Evolutionary conservation across 2,113 vertebrate species (phyloP).

Genomic region (Eulemur macaco): DNA sequence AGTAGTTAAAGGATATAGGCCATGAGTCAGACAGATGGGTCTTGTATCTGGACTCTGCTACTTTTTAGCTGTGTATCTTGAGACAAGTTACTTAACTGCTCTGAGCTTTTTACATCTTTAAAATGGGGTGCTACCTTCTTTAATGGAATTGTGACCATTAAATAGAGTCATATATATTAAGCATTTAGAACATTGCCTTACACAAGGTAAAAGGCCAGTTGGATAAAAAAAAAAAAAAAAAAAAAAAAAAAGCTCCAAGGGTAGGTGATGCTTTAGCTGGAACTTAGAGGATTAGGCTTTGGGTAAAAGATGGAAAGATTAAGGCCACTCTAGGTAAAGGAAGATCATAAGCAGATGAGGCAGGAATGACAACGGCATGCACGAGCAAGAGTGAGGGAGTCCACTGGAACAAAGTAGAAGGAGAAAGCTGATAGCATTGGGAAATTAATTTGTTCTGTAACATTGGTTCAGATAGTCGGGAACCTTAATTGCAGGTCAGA

Average conservation of each 20-base stretch:
- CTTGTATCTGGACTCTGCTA: background rate
- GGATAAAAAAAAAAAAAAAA: background rate
- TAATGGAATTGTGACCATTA: background rate
- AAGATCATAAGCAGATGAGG: background rate
- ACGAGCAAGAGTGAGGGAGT: background rate
- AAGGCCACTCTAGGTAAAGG: background rate
- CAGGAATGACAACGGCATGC: rapidly evolving
- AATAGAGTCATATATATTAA: background rate
- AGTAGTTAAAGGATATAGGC: background rate
- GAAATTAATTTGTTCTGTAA: background rate
- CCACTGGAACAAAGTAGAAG: background rate
- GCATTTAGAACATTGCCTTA: background rate
- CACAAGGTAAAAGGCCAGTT: background rate
- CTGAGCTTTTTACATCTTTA: background rate
- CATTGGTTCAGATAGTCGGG: background rate
- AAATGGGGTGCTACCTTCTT: background rate
- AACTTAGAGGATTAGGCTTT: background rate
- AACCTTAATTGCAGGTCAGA: background rate
- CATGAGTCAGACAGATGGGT: background rate
- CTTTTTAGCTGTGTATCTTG: background rate
- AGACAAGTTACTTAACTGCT: background rate
- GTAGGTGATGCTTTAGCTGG: background rate
- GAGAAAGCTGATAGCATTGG: background rate
- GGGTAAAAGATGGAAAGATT: background rate
- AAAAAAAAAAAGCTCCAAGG: background rate